Percentiles rank a stretch among this genome's conserved stretches.
phyloP scores from a whole-genome alignment of 2,888 invertebrate species.

The Latheticus oryzae region DNA sequence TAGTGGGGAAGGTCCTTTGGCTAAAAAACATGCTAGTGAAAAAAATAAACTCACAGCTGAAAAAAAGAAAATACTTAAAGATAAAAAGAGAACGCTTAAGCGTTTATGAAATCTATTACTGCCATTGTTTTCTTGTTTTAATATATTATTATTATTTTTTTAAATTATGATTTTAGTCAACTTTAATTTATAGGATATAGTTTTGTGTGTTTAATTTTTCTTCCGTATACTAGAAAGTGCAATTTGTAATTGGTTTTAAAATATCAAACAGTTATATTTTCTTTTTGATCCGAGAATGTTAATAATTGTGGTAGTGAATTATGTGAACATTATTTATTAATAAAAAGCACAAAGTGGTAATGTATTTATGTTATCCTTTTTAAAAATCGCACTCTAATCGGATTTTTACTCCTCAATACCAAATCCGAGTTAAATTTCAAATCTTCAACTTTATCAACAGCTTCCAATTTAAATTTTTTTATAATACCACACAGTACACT shows the following conservation, averaged over 20 bases:
- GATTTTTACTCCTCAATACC: slow-evolving; percentile 65
- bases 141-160: slow-evolving; percentile 27
- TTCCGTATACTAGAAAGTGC: too few relatives aligned
- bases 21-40: slow-evolving; percentile 88
- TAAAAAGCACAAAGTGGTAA: slow-evolving; percentile 32
- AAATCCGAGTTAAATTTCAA: slow-evolving; percentile 65
- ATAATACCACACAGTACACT: slow-evolving; percentile 70
- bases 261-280: too few relatives aligned
- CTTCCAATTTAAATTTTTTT: slow-evolving; percentile 67
- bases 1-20: slow-evolving; percentile 75
- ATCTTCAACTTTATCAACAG: slow-evolving; percentile 66
- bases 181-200: slow-evolving; percentile 36
- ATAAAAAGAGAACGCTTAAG: slow-evolving; percentile 87
- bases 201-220: too few relatives aligned
- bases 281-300: slow-evolving; percentile 41
- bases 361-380: background rate
- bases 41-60: slow-evolving; percentile 76
- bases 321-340: slow-evolving; percentile 47
- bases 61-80: slow-evolving; percentile 81
- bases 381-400: slow-evolving; percentile 61
- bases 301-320: slow-evolving; percentile 46
- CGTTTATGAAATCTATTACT: slow-evolving; percentile 75
- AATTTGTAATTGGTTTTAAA: slow-evolving; percentile 5
- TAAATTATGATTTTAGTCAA: slow-evolving; percentile 37
- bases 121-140: slow-evolving; percentile 31